A percentile compares a stretch with the other conserved stretches of the same genome.
phyloP scores from a whole-genome alignment of 2,113 vertebrate species.

The Ploceus nigricollis region DNA sequence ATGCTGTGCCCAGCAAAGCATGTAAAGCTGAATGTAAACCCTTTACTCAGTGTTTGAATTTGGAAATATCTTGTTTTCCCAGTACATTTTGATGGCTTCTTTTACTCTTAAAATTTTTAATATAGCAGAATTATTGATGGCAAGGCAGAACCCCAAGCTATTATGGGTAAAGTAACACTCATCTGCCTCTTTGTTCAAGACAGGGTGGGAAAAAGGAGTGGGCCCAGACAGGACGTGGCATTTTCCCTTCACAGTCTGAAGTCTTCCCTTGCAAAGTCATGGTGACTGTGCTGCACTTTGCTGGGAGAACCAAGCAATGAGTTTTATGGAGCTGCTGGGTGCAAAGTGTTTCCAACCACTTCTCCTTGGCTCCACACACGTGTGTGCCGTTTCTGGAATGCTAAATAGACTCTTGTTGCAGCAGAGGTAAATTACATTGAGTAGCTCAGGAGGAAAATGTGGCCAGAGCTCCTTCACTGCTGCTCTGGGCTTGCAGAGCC shows the following conservation, averaged over 20 bases:
- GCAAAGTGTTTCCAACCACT: neutral
- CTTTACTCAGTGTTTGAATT: neutral
- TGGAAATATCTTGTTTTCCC: neutral
- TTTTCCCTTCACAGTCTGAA: neutral
- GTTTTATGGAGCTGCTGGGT: neutral
- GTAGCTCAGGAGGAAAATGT: neutral
- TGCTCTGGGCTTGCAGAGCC: neutral
- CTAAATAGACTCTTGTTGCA: neutral
- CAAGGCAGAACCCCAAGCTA: fast-evolving
- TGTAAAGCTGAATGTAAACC: neutral
- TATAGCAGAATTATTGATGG: neutral
- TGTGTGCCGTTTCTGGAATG: neutral
- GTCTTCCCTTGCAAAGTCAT: neutral
- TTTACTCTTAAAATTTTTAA: neutral
- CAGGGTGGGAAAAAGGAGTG: neutral
- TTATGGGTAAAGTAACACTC: neutral
- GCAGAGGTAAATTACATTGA: neutral
- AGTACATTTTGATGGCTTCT: neutral
- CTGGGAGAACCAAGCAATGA: neutral
- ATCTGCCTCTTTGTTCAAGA: neutral
- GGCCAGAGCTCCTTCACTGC: neutral
- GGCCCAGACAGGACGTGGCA: fast-evolving
- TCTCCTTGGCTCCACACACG: neutral
- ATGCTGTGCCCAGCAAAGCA: neutral
- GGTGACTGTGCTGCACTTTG: neutral